Conservation (phyloP, 2,797 vertebrate species). For the Coregonus sp. region DNA sequence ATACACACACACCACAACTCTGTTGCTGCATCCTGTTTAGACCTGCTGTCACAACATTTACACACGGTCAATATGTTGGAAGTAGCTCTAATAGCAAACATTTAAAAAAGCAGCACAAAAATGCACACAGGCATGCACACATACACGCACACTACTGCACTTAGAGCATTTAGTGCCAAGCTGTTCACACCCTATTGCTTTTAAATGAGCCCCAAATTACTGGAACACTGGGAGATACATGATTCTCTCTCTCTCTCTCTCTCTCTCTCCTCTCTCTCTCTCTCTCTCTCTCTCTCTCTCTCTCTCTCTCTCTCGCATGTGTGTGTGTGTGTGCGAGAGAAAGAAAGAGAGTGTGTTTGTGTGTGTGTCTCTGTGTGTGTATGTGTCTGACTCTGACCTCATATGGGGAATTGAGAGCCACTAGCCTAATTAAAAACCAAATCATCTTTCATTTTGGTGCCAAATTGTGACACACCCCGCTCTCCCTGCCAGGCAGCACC, state of each 20-base stretch:
- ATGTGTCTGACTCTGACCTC: background rate
- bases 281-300: no score
- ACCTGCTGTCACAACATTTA: constrained; percentile 61
- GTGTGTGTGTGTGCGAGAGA: background rate
- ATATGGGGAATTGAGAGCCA: background rate
- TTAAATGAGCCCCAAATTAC: no score
- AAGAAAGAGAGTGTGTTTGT: no score
- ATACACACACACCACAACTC: background rate
- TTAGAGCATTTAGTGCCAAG: no score
- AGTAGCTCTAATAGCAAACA: constrained; percentile 29
- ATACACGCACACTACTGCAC: background rate
- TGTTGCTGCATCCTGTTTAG: constrained; percentile 66
- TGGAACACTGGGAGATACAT: no score
- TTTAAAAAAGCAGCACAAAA: constrained; percentile 8
- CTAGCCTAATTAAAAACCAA: constrained; percentile 6
- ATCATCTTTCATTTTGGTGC: background rate
- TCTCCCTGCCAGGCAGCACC: background rate
- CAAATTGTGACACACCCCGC: background rate
- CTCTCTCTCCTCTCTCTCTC: no score
- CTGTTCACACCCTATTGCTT: no score
- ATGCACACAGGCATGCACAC: constrained; percentile 8
- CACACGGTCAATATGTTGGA: constrained; percentile 23
- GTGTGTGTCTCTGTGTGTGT: background rate
- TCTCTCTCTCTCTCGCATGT: background rate
- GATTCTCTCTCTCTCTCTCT: no score